Evolutionary conservation across 2,888 invertebrate genomes (phyloP).

Genomic region (Cheilosia vernalis): DNA sequence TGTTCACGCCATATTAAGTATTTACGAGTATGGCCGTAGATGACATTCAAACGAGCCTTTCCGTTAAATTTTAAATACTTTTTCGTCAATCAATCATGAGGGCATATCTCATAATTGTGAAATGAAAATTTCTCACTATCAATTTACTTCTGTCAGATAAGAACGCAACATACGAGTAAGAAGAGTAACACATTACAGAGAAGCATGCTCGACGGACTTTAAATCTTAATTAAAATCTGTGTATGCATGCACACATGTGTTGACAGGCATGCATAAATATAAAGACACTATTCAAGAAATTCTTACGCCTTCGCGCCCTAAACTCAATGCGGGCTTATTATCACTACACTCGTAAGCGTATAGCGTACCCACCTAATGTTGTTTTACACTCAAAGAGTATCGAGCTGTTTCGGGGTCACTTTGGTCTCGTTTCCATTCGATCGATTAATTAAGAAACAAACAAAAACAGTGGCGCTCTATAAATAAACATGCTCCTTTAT

Average conservation of each 20-base stretch:
- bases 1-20: too few relatives aligned
- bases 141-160: slow-evolving; percentile 5
- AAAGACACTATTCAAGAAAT: background rate
- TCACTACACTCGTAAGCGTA: background rate
- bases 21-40: too few relatives aligned
- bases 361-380: background rate
- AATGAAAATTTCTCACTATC: background rate
- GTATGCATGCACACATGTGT: background rate
- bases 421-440: slow-evolving; percentile 34
- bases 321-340: background rate
- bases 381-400: background rate
- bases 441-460: slow-evolving; percentile 52
- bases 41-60: background rate
- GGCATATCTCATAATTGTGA: too few relatives aligned
- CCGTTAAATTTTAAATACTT: background rate
- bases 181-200: background rate
- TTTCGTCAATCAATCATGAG: background rate
- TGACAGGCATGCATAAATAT: background rate
- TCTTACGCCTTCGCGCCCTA: background rate
- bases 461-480: slow-evolving; percentile 37
- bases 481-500: slow-evolving; percentile 48
- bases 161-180: background rate
- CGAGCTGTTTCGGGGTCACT: slow-evolving; percentile 40
- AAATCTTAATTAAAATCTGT: slow-evolving; percentile 29
- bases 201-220: background rate